Conservation (phyloP, 2,888 invertebrate species). For the Cyclophora punctaria region DNA sequence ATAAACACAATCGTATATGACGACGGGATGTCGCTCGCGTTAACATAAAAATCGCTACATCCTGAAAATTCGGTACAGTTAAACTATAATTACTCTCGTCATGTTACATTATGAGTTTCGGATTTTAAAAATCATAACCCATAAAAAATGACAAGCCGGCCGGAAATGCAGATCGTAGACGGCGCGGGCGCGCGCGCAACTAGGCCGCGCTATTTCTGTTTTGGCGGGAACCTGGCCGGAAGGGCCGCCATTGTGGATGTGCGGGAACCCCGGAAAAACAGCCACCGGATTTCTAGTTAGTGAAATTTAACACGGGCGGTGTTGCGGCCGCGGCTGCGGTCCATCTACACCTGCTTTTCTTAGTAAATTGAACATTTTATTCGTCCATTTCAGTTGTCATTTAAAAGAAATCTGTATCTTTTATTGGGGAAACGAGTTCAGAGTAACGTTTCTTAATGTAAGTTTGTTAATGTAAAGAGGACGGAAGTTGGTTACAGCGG, state of each 20-base stretch:
- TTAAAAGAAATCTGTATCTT: conserved; percentile 34
- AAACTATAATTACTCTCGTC: conserved; percentile 31
- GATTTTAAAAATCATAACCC: conserved; percentile 56
- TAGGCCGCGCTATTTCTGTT: conserved; percentile 74
- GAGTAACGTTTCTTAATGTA: conserved; percentile 29
- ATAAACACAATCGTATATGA: conserved; percentile 1
- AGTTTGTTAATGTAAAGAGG: conserved; percentile 22
- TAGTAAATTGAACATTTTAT: conserved; percentile 43
- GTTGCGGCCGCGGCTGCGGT: conserved; percentile 35
- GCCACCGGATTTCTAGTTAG: conserved; percentile 67
- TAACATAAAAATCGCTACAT: conserved; percentile 17
- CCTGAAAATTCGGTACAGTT: conserved; percentile 20
- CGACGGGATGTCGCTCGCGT: conserved; percentile 19
- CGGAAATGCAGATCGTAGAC: conserved; percentile 69
- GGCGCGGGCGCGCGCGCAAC: conserved; percentile 65
- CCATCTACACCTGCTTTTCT: conserved; percentile 40
- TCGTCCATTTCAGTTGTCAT: conserved; percentile 38
- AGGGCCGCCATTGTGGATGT: conserved; percentile 71
- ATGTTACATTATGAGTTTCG: conserved; percentile 31
- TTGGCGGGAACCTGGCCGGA: conserved; percentile 75
- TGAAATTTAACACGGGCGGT: conserved; percentile 59
- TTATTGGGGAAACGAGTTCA: conserved; percentile 37
- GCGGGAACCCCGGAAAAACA: conserved; percentile 71
- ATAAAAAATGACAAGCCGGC: conserved; percentile 67
- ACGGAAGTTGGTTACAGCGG: conserved; percentile 31